Conservation (phyloP, 2,797 vertebrate genomes). For the Potorous gilbertii region DNA sequence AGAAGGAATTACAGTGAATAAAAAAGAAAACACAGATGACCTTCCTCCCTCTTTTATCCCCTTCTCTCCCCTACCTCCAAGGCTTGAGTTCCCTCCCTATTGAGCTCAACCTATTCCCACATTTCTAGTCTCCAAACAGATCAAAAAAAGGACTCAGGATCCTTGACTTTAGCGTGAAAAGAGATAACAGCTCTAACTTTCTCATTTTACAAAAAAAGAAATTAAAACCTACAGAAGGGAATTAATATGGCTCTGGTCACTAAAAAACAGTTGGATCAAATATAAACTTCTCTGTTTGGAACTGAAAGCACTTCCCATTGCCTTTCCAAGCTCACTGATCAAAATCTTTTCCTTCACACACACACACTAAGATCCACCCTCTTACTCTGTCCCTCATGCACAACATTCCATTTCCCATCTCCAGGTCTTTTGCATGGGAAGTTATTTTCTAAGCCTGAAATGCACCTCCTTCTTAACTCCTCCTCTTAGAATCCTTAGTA, state of each 20-base stretch:
- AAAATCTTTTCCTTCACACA: background rate
- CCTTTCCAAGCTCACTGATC: background rate
- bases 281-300: background rate
- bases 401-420: background rate
- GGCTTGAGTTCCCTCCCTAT: background rate
- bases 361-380: background rate
- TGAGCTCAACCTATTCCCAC: background rate
- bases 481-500: background rate
- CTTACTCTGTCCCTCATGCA: background rate
- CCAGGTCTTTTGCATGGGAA: background rate
- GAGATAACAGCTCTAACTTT: background rate
- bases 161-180: background rate
- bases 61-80: conserved; percentile 28
- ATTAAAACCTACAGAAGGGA: background rate
- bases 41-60: background rate
- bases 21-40: conserved; percentile 13
- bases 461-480: background rate
- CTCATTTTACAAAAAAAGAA: background rate
- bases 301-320: background rate
- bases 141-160: background rate
- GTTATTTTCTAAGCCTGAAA: background rate
- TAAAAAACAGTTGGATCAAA: background rate
- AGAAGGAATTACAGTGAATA: conserved; percentile 13
- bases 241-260: background rate
- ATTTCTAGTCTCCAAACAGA: conserved; percentile 23